These are phyloP conservation scores for Peromyscus melanophrys DNA, from an alignment of 2,797 vertebrate genomes.

Conservation along the genomic window DNA sequence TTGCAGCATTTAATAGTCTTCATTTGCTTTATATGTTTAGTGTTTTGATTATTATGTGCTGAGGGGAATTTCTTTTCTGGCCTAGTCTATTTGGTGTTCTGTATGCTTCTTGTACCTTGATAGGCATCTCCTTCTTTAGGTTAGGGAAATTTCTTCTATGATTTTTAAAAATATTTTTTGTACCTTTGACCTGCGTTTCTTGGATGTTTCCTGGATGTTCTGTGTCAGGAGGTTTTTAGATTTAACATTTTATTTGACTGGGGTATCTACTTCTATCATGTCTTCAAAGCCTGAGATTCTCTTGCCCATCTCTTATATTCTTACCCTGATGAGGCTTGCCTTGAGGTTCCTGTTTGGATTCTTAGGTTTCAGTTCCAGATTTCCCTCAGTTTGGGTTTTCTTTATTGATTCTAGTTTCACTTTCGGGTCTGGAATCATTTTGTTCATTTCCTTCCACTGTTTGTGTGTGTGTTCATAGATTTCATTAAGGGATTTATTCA, in stretches of 20 bases:
- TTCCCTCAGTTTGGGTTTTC: neutral
- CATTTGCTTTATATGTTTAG: neutral
- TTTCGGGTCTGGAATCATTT: neutral
- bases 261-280: neutral
- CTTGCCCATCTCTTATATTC: neutral
- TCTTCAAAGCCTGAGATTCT: neutral
- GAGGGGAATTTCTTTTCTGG: neutral
- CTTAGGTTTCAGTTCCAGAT: neutral
- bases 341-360: neutral
- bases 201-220: neutral
- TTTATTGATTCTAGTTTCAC: neutral
- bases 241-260: neutral
- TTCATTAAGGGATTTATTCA: neutral
- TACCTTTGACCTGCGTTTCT: neutral
- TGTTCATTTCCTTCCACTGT: neutral
- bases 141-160: neutral
- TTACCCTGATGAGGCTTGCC: neutral
- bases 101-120: neutral
- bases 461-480: neutral
- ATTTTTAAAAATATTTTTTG: neutral
- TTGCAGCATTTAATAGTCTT: neutral
- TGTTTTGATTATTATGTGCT: neutral
- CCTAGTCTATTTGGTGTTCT: neutral
- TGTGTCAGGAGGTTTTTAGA: neutral
- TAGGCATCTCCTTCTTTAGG: neutral